Conservation (phyloP, 2,113 vertebrate genomes). For the Nerophis lumbriciformis region DNA sequence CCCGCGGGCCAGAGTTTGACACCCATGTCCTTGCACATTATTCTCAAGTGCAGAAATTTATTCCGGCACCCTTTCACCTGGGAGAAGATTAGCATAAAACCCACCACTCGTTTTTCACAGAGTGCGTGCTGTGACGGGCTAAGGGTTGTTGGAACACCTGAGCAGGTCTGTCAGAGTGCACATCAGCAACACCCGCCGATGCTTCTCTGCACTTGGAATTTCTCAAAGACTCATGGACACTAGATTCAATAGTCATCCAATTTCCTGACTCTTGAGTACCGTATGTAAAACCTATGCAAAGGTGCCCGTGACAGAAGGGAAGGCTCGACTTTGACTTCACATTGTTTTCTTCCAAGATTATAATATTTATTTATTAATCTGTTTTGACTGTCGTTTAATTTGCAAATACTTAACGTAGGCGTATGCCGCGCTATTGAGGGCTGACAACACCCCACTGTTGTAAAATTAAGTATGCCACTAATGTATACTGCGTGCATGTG, state of each 20-base stretch:
- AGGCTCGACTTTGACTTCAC: slow-evolving; percentile 11
- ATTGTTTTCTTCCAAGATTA: slow-evolving; percentile 49
- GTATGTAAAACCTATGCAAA: slow-evolving; percentile 54
- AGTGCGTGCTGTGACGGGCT: slow-evolving; percentile 28
- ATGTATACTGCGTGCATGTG: slow-evolving; percentile 69
- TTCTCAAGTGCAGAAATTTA: slow-evolving; percentile 13
- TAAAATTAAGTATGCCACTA: slow-evolving; percentile 85
- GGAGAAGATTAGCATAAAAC: slow-evolving; percentile 59
- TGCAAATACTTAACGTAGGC: slow-evolving; percentile 77
- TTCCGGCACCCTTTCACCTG: slow-evolving; percentile 39
- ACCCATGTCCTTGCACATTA: slow-evolving; percentile 10
- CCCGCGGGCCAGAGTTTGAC: no score
- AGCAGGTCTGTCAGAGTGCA: slow-evolving; percentile 9
- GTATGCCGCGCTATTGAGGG: slow-evolving; percentile 56
- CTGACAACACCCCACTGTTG: slow-evolving; percentile 77
- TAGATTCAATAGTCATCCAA: slow-evolving; percentile 47
- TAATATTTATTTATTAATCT: slow-evolving; percentile 44
- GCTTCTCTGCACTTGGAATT: slow-evolving; percentile 19
- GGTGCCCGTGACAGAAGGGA: slow-evolving; percentile 23
- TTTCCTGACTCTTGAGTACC: slow-evolving; percentile 43
- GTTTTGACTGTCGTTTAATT: slow-evolving; percentile 76
- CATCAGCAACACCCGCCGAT: neutral
- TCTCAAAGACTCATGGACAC: slow-evolving; percentile 24
- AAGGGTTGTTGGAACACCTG: slow-evolving; percentile 23
- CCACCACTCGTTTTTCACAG: slow-evolving; percentile 49